phyloP scores from a whole-genome alignment of 2,797 vertebrate species.

The Enteromius radiatus region DNA sequence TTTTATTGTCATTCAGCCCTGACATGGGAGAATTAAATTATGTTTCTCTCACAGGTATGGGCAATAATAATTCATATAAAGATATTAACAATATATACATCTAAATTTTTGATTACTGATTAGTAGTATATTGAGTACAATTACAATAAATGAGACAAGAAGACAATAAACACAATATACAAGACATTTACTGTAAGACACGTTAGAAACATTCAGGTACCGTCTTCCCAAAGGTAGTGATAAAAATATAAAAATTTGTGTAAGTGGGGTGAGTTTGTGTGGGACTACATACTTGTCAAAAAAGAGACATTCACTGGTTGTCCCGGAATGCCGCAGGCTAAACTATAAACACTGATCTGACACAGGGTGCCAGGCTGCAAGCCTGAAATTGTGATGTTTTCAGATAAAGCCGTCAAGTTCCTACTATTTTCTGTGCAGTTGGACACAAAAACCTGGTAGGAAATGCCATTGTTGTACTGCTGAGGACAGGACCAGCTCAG shows the following conservation, averaged over 20 bases:
- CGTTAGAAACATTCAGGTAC: background rate
- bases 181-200: background rate
- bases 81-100: background rate
- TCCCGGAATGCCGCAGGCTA: constrained; percentile 4
- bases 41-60: background rate
- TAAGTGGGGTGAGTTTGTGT: background rate
- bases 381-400: constrained; percentile 32
- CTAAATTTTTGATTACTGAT: background rate
- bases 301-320: constrained; percentile 2
- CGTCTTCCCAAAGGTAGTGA: background rate
- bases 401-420: background rate
- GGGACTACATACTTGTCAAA: constrained; percentile 42
- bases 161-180: background rate
- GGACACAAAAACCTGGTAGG: constrained; percentile 32
- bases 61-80: background rate
- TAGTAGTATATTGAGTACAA: background rate
- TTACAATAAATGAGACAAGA: background rate
- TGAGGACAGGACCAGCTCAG: constrained; percentile 41
- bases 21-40: background rate
- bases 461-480: background rate
- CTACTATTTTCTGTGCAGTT: constrained; percentile 27
- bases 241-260: background rate
- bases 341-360: constrained; percentile 43
- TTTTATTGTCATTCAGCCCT: background rate
- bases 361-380: constrained; percentile 41